phyloP scores from a whole-genome alignment of 2,113 vertebrate genomes.

The Tringa solitaria region DNA sequence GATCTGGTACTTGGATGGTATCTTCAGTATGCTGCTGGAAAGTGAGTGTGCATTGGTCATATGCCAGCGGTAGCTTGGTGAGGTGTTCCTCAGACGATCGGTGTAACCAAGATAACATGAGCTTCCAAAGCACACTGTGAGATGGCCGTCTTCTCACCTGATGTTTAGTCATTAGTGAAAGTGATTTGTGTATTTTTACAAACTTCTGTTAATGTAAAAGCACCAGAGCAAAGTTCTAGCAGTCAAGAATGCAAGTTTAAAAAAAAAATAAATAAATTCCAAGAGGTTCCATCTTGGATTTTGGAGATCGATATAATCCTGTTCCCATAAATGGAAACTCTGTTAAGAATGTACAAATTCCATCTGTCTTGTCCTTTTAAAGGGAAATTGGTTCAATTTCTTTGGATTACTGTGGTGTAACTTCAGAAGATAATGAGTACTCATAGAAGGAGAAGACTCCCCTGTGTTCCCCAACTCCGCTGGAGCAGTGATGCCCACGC shows the following conservation, averaged over 20 bases:
- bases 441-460: neutral
- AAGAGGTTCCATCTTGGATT: constrained; percentile 33
- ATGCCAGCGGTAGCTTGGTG: neutral
- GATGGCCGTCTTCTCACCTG: neutral
- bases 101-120: neutral
- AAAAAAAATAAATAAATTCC: neutral
- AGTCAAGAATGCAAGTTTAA: neutral
- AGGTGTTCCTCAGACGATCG: neutral
- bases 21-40: neutral
- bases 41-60: fast-evolving
- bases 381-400: constrained; percentile 43
- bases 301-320: constrained; percentile 16
- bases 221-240: neutral
- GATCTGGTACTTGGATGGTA: neutral
- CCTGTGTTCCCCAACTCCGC: fast-evolving
- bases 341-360: neutral
- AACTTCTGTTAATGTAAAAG: neutral
- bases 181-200: constrained; percentile 42
- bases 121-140: neutral
- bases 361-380: constrained; percentile 35
- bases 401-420: neutral
- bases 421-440: neutral
- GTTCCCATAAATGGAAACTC: constrained; percentile 13
- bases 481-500: neutral
- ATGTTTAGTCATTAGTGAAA: neutral